Evolutionary conservation across 2,113 vertebrate genomes (phyloP).

Genomic region (Blennius ocellaris): DNA sequence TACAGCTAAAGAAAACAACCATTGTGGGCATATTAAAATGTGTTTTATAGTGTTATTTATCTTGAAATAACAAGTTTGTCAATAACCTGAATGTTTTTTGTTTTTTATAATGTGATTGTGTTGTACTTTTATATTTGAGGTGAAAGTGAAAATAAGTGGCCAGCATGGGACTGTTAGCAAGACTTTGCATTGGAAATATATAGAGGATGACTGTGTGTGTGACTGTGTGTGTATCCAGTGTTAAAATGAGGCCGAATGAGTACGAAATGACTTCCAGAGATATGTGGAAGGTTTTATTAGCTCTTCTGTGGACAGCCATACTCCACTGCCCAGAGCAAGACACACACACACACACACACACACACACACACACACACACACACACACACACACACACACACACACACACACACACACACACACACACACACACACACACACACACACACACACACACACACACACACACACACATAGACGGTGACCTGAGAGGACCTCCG

Average conservation of each 20-base stretch:
- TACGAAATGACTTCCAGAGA: not conserved
- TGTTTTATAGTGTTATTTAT: no score
- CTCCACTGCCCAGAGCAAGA: conserved; percentile 6
- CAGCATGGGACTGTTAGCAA: not conserved
- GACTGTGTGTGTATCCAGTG: not conserved
- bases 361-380: conserved; percentile 25
- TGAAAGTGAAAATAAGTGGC: not conserved
- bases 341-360: conserved; percentile 7
- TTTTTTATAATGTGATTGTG: not conserved
- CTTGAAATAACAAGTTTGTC: no score
- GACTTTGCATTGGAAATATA: not conserved
- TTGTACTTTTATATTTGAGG: not conserved
- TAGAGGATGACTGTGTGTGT: not conserved
- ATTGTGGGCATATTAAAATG: no score
- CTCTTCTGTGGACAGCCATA: not conserved
- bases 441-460: conserved; percentile 30
- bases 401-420: no score
- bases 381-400: conserved; percentile 17
- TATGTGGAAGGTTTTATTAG: conserved; percentile 16
- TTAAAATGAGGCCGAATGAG: not conserved
- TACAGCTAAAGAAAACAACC: no score
- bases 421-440: no score
- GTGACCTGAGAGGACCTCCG: conserved; percentile 46
- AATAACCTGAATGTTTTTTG: no score
- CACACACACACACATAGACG: not conserved